Percentiles rank a stretch among this genome's conserved stretches.
These are phyloP conservation scores for Pelecanoides urinatrix DNA, from an alignment of 2,113 vertebrate species.

Conservation along the genomic window DNA sequence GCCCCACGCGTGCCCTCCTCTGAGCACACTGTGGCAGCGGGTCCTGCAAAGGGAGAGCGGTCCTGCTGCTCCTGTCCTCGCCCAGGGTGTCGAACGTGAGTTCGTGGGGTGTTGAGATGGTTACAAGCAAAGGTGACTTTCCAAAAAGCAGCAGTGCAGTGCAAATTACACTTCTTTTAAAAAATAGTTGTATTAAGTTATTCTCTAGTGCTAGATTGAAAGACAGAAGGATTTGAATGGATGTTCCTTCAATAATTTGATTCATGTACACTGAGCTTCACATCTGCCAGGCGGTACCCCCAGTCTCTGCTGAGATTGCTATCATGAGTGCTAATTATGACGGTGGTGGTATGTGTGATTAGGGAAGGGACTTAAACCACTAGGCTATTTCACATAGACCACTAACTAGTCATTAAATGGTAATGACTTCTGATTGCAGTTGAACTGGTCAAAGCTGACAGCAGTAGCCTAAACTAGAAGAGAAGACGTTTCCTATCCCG, in stretches of 20 bases:
- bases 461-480: background rate
- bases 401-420: background rate
- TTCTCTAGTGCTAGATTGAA: background rate
- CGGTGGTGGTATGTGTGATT: background rate
- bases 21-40: background rate
- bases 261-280: background rate
- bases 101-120: accelerated
- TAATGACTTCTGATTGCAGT: background rate
- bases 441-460: background rate
- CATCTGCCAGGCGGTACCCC: background rate
- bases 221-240: background rate
- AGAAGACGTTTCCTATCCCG: background rate
- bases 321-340: accelerated
- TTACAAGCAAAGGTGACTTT: background rate
- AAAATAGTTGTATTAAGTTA: background rate
- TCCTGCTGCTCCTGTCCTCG: background rate
- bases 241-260: background rate
- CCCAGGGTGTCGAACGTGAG: accelerated
- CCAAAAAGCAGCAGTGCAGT: background rate
- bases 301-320: background rate
- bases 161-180: background rate
- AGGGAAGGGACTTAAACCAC: background rate
- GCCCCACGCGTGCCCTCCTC: background rate
- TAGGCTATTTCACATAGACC: background rate
- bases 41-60: background rate